These are phyloP conservation scores for Papilio dardanus DNA, from an alignment of 1,140 invertebrate species.

Conservation along the genomic window DNA sequence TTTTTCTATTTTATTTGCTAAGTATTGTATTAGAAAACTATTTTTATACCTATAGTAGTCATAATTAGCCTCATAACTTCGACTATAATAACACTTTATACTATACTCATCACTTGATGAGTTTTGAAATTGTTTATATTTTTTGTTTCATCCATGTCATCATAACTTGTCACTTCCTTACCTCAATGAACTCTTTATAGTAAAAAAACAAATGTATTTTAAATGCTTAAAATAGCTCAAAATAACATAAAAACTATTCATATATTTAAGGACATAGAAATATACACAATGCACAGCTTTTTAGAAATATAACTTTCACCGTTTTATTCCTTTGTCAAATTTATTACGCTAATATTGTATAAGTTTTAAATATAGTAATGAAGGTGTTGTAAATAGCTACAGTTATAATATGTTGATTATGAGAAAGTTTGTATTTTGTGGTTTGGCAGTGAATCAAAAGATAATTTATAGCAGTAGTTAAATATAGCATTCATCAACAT, in stretches of 20 bases:
- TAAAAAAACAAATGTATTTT: not conserved
- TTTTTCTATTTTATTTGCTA: constrained; percentile 65
- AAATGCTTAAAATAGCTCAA: not conserved
- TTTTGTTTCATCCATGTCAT: not conserved
- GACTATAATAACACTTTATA: not conserved
- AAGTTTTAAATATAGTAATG: constrained; percentile 1
- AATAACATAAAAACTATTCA: not conserved
- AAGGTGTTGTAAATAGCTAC: not conserved
- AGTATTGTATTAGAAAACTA: constrained; percentile 36
- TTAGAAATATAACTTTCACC: constrained; percentile 1
- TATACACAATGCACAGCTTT: not conserved
- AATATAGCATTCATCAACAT: not conserved
- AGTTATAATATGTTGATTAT: not conserved
- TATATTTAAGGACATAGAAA: not conserved
- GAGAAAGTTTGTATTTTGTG: constrained; percentile 8
- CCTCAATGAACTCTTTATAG: not conserved
- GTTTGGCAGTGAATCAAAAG: constrained; percentile 4
- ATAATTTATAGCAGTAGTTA: constrained; percentile 10
- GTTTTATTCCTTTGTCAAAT: not conserved
- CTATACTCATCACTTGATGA: not conserved
- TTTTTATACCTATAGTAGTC: constrained; percentile 19
- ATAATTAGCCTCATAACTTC: not conserved
- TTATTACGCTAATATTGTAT: not conserved
- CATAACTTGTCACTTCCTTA: not conserved
- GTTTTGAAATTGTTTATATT: constrained; percentile 1